phyloP scores from a whole-genome alignment of 2,797 vertebrate genomes.

The Ciconia nigra region DNA sequence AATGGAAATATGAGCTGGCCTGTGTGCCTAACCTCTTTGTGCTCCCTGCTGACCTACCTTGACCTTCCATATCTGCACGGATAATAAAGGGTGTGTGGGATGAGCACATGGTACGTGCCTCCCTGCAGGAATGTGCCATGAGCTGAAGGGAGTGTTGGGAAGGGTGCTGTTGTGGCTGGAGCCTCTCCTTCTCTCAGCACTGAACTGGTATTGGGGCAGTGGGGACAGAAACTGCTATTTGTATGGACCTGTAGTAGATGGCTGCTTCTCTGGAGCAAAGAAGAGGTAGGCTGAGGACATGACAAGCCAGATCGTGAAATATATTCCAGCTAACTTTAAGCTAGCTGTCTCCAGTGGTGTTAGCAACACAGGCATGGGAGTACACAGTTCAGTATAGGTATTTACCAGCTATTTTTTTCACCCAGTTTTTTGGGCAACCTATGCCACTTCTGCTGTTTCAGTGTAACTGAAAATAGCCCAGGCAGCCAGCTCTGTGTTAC shows the following conservation, averaged over 20 bases:
- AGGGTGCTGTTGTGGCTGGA: background rate
- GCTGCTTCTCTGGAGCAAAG: background rate
- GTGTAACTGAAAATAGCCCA: background rate
- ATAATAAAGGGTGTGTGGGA: background rate
- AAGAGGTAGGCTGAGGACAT: background rate
- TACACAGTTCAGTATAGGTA: background rate
- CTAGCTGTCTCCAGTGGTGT: background rate
- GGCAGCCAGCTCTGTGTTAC: background rate
- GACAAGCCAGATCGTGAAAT: background rate
- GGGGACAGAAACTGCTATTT: background rate
- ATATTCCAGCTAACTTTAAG: background rate
- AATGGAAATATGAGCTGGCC: background rate
- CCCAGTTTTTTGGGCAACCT: background rate
- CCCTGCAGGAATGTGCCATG: too few species aligned
- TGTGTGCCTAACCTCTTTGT: background rate
- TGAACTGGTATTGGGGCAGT: rapidly evolving
- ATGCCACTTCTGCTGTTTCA: background rate
- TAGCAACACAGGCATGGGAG: background rate
- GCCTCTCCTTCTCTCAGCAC: background rate
- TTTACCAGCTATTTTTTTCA: background rate
- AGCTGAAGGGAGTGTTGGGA: background rate
- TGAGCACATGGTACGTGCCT: background rate
- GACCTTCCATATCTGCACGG: background rate
- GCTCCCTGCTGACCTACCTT: background rate
- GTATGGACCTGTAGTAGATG: background rate